Evolutionary conservation across 1,140 invertebrate genomes (phyloP).

Genomic region (Lysiphlebus fabarum): DNA sequence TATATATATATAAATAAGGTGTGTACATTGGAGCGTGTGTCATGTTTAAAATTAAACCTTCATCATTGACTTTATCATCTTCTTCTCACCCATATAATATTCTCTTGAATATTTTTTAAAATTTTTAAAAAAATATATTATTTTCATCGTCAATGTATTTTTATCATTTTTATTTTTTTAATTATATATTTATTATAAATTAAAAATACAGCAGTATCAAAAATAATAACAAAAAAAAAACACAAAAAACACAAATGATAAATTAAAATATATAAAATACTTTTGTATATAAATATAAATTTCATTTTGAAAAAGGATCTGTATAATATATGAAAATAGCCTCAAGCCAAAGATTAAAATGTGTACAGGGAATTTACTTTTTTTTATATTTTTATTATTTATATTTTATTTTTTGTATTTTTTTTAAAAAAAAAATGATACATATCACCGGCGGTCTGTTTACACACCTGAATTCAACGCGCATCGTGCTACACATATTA

Average conservation of each 20-base stretch:
- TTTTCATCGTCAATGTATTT: too few species aligned
- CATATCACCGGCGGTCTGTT: conserved; percentile 48
- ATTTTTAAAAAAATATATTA: too few species aligned
- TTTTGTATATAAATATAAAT: too few species aligned
- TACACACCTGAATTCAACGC: conserved; percentile 48
- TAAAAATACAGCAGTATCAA: background rate
- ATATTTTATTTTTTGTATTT: background rate
- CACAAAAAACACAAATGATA: background rate
- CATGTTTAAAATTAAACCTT: too few species aligned
- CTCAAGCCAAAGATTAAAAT: conserved; percentile 48
- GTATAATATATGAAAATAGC: conserved; percentile 30
- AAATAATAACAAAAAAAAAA: background rate
- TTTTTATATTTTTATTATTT: conserved; percentile 4
- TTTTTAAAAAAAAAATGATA: conserved; percentile 38
- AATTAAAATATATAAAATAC: background rate
- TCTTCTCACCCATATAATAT: too few species aligned
- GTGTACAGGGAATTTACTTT: conserved; percentile 33
- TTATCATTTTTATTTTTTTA: background rate
- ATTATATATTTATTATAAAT: background rate
- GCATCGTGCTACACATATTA: conserved; percentile 20
- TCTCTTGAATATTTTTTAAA: background rate
- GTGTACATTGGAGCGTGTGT: too few species aligned
- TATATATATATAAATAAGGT: too few species aligned
- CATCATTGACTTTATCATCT: too few species aligned
- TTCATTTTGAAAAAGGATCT: conserved; percentile 4